A percentile compares a stretch with the other conserved stretches of the same genome.
Conservation (phyloP, 2,888 invertebrate species). For the Lithophane socia region DNA sequence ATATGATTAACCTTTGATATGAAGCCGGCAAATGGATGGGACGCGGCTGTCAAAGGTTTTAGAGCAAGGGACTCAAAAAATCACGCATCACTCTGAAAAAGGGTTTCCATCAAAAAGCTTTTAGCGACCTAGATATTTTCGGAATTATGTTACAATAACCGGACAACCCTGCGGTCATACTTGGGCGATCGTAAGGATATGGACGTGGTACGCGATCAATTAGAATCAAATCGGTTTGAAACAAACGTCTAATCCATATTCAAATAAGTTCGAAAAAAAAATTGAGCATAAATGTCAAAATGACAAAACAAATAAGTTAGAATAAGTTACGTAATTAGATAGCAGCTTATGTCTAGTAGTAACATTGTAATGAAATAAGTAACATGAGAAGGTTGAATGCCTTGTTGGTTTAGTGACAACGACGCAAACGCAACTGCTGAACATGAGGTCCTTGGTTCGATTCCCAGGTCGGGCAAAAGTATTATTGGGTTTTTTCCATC, state of each 20-base stretch:
- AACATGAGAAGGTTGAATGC: background rate
- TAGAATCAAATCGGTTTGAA: too few relatives aligned
- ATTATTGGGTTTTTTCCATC: too few relatives aligned
- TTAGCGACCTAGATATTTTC: conserved; percentile 56
- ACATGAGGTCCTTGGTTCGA: too few relatives aligned
- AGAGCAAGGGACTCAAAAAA: conserved; percentile 46
- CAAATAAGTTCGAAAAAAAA: too few relatives aligned
- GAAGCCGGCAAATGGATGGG: conserved; percentile 51
- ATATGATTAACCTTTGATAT: conserved; percentile 53
- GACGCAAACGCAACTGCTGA: too few relatives aligned
- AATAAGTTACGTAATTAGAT: too few relatives aligned
- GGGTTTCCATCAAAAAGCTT: conserved; percentile 64
- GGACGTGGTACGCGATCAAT: too few relatives aligned
- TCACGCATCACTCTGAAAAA: conserved; percentile 46
- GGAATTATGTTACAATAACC: conserved; percentile 26
- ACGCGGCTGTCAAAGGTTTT: conserved; percentile 58
- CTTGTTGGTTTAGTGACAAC: too few relatives aligned
- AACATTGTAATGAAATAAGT: conserved; percentile 18
- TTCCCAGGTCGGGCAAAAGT: too few relatives aligned
- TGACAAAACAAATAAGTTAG: too few relatives aligned
- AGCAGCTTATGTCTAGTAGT: background rate
- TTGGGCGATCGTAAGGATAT: background rate
- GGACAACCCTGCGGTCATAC: conserved; percentile 2
- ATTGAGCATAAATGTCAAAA: too few relatives aligned
- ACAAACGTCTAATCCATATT: too few relatives aligned